Conservation (phyloP, 2,888 invertebrate genomes). For the Julus scanicus region DNA sequence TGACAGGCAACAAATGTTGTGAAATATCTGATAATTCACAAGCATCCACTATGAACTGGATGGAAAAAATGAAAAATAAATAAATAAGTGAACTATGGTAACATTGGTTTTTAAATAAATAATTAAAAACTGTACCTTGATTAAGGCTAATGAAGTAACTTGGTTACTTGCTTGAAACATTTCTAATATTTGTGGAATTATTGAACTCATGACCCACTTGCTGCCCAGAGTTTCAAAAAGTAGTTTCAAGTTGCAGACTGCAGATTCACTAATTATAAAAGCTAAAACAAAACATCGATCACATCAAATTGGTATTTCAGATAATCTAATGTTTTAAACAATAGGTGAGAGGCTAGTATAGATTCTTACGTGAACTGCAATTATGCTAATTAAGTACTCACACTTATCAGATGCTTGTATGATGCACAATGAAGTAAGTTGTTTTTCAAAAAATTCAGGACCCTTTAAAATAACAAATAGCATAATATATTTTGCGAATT, state of each 20-base stretch:
- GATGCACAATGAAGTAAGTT: constrained; percentile 46
- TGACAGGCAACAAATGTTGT: not conserved
- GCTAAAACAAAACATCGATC: not conserved
- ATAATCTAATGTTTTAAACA: too few species aligned
- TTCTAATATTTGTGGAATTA: not conserved
- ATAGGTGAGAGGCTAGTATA: too few species aligned
- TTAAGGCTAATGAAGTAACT: constrained; percentile 31
- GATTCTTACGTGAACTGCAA: too few species aligned
- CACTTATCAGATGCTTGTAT: constrained; percentile 14
- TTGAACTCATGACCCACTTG: constrained; percentile 13
- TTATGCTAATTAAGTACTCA: not conserved
- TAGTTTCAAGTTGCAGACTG: constrained; percentile 27
- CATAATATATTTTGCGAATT: too few species aligned
- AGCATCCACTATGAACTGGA: constrained; percentile 11
- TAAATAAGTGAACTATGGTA: not conserved
- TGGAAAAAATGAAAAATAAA: not conserved
- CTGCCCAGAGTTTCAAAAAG: constrained; percentile 38
- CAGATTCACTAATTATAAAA: constrained; percentile 36
- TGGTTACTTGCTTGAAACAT: constrained; percentile 36
- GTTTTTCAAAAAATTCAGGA: constrained; percentile 27
- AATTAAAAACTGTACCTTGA: not conserved
- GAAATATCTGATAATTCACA: constrained; percentile 38
- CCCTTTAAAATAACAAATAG: constrained; percentile 24
- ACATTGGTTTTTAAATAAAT: not conserved
- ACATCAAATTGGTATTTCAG: too few species aligned